Percentiles rank a stretch among this genome's conserved stretches.
phyloP scores from a whole-genome alignment of 2,797 vertebrate species.

The Amazona finschi region DNA sequence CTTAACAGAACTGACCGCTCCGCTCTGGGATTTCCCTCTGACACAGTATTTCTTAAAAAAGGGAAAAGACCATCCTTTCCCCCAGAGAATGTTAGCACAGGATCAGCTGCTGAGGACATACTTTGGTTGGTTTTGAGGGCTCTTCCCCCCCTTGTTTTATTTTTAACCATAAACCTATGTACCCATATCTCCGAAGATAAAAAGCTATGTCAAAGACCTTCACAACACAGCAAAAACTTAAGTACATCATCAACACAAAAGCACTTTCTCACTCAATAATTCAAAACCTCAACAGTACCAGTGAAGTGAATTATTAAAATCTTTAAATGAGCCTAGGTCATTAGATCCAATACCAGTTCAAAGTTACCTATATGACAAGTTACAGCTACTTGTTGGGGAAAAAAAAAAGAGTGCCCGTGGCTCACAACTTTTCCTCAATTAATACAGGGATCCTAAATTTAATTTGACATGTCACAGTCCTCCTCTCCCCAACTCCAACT shows the following conservation, averaged over 20 bases:
- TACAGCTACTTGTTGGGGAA: accelerated
- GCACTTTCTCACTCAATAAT: neutral
- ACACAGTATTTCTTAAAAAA: neutral
- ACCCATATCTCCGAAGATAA: neutral
- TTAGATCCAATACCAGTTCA: accelerated
- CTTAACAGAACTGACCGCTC: neutral
- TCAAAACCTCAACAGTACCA: neutral
- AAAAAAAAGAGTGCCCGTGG: neutral
- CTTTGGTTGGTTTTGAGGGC: neutral
- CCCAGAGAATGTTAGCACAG: neutral
- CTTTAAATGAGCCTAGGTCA: neutral
- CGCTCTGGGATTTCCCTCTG: neutral
- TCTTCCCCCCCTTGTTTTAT: neutral
- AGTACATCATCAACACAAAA: neutral
- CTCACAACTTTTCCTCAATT: neutral
- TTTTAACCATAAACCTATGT: neutral
- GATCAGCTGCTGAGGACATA: neutral
- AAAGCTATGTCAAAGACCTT: neutral
- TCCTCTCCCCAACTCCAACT: neutral
- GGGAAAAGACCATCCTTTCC: neutral
- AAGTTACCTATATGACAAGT: neutral
- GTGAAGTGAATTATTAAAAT: neutral
- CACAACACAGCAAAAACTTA: neutral
- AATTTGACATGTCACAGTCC: neutral
- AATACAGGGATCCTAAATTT: neutral